Conservation (phyloP, 2,113 vertebrate species). For the Melanerpes aurifrons region DNA sequence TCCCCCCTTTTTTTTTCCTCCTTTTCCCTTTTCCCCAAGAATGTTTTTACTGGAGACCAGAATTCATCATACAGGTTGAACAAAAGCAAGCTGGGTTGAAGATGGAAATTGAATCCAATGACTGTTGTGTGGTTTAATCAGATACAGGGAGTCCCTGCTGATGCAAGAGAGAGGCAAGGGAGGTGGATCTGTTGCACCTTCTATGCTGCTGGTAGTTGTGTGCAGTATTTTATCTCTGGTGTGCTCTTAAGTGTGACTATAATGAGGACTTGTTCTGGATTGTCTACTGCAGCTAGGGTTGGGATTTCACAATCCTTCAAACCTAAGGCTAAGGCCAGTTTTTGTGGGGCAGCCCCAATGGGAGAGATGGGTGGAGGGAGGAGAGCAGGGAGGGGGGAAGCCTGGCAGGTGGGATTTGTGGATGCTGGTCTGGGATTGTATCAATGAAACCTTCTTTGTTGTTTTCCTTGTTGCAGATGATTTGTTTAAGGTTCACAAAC, state of each 20-base stretch:
- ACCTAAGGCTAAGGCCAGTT: slow-evolving; percentile 46
- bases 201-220: neutral
- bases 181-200: slow-evolving; percentile 15
- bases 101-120: neutral
- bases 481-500: slow-evolving; percentile 88
- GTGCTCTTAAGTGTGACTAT: slow-evolving; percentile 16
- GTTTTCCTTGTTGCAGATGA: slow-evolving; percentile 82
- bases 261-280: slow-evolving; percentile 6
- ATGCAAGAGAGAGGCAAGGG: neutral
- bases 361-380: slow-evolving; percentile 21
- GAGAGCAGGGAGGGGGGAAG: neutral
- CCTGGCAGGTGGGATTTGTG: neutral
- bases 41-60: neutral
- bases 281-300: slow-evolving; percentile 34
- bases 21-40: neutral
- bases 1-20: neutral
- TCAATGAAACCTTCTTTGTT: slow-evolving; percentile 38
- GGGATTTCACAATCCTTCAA: slow-evolving; percentile 35
- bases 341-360: slow-evolving; percentile 25
- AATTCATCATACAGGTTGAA: neutral
- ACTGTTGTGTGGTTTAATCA: neutral
- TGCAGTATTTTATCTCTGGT: slow-evolving; percentile 17
- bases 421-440: neutral
- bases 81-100: slow-evolving; percentile 1
- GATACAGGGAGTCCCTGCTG: slow-evolving; percentile 4